phyloP scores from a whole-genome alignment of 2,113 vertebrate species.

The Ellobius talpinus region DNA sequence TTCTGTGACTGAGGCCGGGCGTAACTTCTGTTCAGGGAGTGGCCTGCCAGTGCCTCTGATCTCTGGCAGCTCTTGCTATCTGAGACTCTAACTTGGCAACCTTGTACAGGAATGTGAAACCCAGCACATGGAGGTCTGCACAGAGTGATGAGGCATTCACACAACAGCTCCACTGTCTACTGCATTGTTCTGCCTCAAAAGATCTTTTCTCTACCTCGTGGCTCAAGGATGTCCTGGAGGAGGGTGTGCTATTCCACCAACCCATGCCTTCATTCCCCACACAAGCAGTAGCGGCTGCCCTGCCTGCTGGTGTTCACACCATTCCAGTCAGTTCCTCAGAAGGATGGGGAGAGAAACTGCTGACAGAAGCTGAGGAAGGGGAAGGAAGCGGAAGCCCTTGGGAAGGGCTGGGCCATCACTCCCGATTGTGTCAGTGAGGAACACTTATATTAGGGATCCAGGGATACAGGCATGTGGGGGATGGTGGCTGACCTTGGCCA shows the following conservation, averaged over 20 bases:
- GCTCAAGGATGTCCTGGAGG: background rate
- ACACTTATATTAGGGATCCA: background rate
- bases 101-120: background rate
- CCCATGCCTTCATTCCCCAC: background rate
- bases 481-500: background rate
- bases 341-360: too few relatives aligned
- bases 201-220: background rate
- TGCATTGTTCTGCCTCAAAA: background rate
- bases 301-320: background rate
- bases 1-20: background rate
- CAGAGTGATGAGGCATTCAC: background rate
- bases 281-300: background rate
- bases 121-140: background rate
- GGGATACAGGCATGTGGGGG: background rate
- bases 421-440: background rate
- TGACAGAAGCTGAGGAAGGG: background rate
- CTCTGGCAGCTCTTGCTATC: background rate
- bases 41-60: background rate
- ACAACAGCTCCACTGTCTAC: background rate
- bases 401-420: background rate
- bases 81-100: background rate
- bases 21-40: background rate
- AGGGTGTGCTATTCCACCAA: too few relatives aligned
- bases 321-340: background rate
- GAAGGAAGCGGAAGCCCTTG: too few relatives aligned